A percentile compares a stretch with the other conserved stretches of the same genome.
Conservation (phyloP, 2,113 vertebrate genomes). For the Corythaeola cristata region DNA sequence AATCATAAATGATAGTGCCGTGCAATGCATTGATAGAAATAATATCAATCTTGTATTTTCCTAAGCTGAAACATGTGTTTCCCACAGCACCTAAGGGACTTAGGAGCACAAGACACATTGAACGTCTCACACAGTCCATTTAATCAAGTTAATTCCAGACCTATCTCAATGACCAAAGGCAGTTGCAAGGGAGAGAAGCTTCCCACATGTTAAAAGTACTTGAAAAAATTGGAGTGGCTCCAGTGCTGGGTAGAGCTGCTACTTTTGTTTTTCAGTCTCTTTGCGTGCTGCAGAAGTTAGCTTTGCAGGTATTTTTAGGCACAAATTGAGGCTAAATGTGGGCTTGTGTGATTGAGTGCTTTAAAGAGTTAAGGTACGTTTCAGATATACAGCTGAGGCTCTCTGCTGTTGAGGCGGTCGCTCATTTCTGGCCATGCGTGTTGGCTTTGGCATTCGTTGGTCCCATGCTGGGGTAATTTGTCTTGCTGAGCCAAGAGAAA, state of each 20-base stretch:
- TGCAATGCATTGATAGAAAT: neutral
- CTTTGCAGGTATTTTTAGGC: neutral
- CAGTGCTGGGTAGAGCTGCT: neutral
- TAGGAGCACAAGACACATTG: neutral
- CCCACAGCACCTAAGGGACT: neutral
- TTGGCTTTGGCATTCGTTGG: neutral
- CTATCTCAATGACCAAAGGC: neutral
- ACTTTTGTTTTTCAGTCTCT: neutral
- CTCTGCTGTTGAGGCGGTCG: neutral
- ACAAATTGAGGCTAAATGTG: neutral
- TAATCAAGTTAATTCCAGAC: neutral
- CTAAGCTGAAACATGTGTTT: neutral
- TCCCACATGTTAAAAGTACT: neutral
- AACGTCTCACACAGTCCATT: neutral
- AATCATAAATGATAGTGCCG: neutral
- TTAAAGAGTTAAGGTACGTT: neutral
- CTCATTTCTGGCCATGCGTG: neutral
- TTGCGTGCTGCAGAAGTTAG: neutral
- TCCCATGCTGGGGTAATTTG: neutral
- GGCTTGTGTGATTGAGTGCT: neutral
- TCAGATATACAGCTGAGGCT: neutral
- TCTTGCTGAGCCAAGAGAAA: neutral
- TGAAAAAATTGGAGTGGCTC: neutral
- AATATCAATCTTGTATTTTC: neutral
- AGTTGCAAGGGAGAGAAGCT: neutral